Percentiles rank a stretch among this genome's conserved stretches.
phyloP scores from a whole-genome alignment of 2,113 vertebrate species.

The Suricata suricatta region DNA sequence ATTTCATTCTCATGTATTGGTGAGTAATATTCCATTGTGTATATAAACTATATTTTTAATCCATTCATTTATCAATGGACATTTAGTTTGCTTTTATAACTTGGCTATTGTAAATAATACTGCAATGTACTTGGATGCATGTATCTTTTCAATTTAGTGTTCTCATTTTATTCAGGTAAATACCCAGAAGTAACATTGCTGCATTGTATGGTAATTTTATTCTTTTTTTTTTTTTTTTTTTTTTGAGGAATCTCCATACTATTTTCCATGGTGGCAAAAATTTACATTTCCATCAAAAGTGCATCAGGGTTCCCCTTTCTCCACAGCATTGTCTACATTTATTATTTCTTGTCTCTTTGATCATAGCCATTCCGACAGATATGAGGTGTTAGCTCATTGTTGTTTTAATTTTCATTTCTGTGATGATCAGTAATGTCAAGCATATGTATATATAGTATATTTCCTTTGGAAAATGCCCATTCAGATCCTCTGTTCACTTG shows the following conservation, averaged over 20 bases:
- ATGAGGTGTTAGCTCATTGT: background rate
- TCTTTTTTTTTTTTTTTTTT: background rate
- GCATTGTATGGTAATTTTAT: background rate
- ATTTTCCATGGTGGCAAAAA: background rate
- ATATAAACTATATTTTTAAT: background rate
- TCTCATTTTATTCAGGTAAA: background rate
- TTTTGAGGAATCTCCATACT: background rate
- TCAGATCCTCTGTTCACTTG: background rate
- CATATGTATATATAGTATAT: background rate
- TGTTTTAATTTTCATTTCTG: background rate
- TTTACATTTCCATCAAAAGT: background rate
- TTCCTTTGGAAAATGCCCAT: background rate
- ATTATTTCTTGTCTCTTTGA: background rate
- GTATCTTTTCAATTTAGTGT: background rate
- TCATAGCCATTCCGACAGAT: background rate
- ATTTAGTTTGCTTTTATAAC: background rate
- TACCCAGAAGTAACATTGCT: background rate
- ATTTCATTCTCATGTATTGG: background rate
- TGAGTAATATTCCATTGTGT: background rate
- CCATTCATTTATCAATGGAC: background rate
- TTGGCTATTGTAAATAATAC: background rate
- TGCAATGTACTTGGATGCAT: background rate
- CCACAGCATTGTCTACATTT: background rate
- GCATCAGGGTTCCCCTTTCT: background rate
- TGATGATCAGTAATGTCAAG: background rate